Percentiles rank a stretch among this genome's conserved stretches.
These are phyloP conservation scores for Odontophorus gujanensis DNA, from an alignment of 2,113 vertebrate genomes.

Conservation along the genomic window DNA sequence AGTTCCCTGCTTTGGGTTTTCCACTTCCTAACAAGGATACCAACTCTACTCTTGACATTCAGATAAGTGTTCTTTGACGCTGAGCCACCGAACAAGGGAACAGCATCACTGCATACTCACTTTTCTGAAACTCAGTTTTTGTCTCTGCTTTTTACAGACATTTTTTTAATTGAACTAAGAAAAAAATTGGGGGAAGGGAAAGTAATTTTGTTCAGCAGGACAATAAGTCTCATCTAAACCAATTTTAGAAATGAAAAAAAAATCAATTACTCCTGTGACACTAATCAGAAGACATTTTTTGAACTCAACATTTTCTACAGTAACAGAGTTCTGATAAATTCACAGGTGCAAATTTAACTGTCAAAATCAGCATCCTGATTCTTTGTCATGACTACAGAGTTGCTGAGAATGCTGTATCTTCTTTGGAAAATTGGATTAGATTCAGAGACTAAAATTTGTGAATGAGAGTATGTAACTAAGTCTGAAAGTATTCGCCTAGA, in stretches of 20 bases:
- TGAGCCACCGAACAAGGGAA: neutral
- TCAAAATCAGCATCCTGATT: neutral
- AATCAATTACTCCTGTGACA: neutral
- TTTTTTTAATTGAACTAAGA: neutral
- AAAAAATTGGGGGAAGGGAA: neutral
- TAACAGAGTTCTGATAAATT: neutral
- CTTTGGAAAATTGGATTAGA: constrained; percentile 2
- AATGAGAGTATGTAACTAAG: neutral
- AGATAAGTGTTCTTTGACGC: neutral
- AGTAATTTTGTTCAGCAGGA: neutral
- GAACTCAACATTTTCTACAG: neutral
- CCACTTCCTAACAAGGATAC: neutral
- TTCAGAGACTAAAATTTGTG: neutral
- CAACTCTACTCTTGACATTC: neutral
- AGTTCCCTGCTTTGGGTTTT: neutral
- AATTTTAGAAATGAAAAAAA: neutral
- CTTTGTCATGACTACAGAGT: neutral
- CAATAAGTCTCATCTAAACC: neutral
- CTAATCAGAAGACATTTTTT: constrained; percentile 3
- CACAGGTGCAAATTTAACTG: constrained; percentile 41
- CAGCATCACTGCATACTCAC: neutral
- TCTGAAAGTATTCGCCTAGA: neutral
- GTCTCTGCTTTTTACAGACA: neutral
- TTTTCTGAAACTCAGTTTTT: neutral
- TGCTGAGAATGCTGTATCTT: constrained; percentile 14